Evolutionary conservation across 2,888 invertebrate genomes (phyloP), one percentile per base, ranked within the genome.

Genomic region (Thereva unica): DNA sequence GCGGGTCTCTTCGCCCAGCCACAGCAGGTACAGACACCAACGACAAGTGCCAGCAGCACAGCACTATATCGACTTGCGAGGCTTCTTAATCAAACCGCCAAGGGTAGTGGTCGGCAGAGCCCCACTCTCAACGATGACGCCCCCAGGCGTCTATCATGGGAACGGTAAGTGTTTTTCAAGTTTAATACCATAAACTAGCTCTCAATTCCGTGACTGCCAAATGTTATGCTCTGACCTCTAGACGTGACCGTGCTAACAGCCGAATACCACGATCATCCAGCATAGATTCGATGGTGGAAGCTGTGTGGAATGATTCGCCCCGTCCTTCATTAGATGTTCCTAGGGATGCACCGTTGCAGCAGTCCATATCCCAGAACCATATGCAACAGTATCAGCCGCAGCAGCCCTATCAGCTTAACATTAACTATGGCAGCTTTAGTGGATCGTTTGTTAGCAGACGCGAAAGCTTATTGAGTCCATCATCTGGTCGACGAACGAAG

Each of bases 221-320:
- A 9, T 42, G 42, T 2, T 8, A 9, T 42, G 42, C 2, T 23
- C 40, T 68, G 70, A 67, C 70, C 76, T 77, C 44, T 70, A 85
- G 87, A 52, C 83, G 86, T 66, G 86, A 82, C 70, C 75, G 76
- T 9, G 71, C 77, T 9, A 76, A 83, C 72, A 80, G 77, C 23
- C 83, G 85, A 67, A 76, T 90, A 8, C 89, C 90, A 4, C 86
- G 92, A 4, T 92, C 92, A 68, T 87, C 90, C 70, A 91, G 91
- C 80, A 92, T 91, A 76, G 92, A 92, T 82, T 89, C 89, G 0
- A 84, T 90, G 80, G 89, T 89, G 64, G 89, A 90, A 76, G 86
- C 89, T 2, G 87, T 88, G 6, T 89, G 89, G 82, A 85, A 85
- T 70, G 83, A 84, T 71, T 75, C 80, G 68, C 79, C 78, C 12